phyloP scores from a whole-genome alignment of 2,113 vertebrate genomes.

The Caloenas nicobarica region DNA sequence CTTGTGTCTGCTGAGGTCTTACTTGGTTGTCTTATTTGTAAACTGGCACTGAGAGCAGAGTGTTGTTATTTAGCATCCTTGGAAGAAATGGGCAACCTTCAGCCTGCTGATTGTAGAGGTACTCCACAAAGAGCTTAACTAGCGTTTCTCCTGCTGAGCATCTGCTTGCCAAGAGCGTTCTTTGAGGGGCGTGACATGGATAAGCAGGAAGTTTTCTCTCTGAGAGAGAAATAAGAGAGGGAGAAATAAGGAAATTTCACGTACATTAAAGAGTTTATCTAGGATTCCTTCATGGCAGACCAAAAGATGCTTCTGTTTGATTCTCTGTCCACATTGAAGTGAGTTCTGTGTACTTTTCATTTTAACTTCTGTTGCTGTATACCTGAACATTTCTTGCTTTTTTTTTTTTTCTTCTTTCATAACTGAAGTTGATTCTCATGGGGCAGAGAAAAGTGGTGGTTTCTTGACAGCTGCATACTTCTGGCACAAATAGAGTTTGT shows the following conservation, averaged over 20 bases:
- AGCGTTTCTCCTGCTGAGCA: background rate
- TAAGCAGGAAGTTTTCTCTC: background rate
- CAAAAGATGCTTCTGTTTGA: background rate
- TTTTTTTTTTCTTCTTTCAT: background rate
- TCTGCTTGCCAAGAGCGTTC: background rate
- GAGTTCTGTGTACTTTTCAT: background rate
- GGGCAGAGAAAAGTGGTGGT: background rate
- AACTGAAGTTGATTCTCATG: background rate
- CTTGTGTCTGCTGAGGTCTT: background rate
- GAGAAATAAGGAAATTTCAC: background rate
- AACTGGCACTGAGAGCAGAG: background rate
- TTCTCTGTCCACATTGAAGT: background rate
- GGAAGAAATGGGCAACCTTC: background rate
- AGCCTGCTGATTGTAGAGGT: background rate
- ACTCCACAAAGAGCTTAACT: background rate
- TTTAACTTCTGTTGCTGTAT: background rate
- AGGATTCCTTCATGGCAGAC: background rate
- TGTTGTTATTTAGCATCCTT: background rate
- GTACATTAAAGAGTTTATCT: slow-evolving; percentile 32
- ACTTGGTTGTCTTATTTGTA: background rate
- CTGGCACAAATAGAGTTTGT: background rate
- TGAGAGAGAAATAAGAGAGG: too few species aligned
- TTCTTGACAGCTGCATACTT: background rate
- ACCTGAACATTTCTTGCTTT: background rate
- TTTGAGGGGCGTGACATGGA: background rate